Base-by-base conservation (phyloP, 2,113 vertebrate species). In the Tetrao urogallus region DNA sequence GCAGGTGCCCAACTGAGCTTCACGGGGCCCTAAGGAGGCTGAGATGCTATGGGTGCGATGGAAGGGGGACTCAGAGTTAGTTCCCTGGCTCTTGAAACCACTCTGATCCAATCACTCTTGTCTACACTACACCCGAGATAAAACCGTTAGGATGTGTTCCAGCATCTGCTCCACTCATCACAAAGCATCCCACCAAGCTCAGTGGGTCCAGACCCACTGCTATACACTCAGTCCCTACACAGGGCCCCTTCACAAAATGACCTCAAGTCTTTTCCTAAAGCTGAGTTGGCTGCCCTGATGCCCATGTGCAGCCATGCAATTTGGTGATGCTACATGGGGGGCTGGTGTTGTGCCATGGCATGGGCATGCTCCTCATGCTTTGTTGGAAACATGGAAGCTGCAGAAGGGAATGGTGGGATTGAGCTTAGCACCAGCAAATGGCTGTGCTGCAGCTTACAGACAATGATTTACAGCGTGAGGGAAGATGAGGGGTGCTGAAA, bases 341-440 rank as follows among this genome's bases (percentile, higher is more conserved):
- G 58, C 21, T 1, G 4, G 71, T 1, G 4, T 2, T 2, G 5
- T 3, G 7, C 7, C 73, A 25, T 66, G 6, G 85, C 54, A 54
- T 0, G 0, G 45, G 34, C 47, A 60, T 30, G 70, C 6, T 81
- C 77, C 74, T 57, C 2, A 0, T 43, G 22, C 30, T 27, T 11
- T 40, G 83, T 36, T 67, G 38, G 60, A 73, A 82, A 40, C 1
- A 0, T 4, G 82, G 54, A 57, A 94, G 40, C 4, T 4, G 8
- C 34, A 13, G 28, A 45, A 73, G 71, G 17, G 13, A 24, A 6
- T 1, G 6, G 74, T 1, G 7, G 15, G 52, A 57, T 2, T 2
- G 40, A 90, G 70, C 21, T 67, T 6, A 34, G 56, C 57, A 80
- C 0, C 17, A 93, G 47, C 67, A 71, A 64, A 52, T 3, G 42